Evolutionary conservation across 2,113 vertebrate genomes (phyloP), one percentile per base, ranked within the genome.

Genomic region (Nibea albiflora): DNA sequence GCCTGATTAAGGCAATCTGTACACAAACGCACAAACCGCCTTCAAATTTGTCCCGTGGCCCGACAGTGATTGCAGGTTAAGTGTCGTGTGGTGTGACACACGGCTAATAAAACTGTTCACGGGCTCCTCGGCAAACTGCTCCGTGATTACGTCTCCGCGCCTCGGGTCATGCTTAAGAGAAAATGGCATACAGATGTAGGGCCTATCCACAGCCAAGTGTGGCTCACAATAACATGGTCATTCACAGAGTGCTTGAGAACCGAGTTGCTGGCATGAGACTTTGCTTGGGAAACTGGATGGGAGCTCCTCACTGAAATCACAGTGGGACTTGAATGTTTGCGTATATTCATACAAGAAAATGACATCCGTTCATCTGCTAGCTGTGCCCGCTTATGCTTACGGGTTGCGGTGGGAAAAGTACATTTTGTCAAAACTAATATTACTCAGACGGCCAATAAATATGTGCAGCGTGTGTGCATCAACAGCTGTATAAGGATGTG

Each of bases 41-140:
- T 62, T 63, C 19, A 54, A 70, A 60, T 47, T 7, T 76, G 83
- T 83, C 67, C 65, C 2, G 53, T 39, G 71, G 71, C 80, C 81
- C 26, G 7, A 44, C 54, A 11, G 44, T 61, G 81, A 82, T 44
- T 72, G 80, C 3, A 62, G 56, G 73, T 85, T 63, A 82, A 75
- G 65, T 53, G 73, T 52, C 65, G 50, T 47, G 57, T 35, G 26
- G 44, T 53, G 77, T 58, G 79, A 80, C 44, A n/a, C 0, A 28
- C 52, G 62, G 60, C 86, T 64, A 70, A 83, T 90, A 39, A 88
- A 91, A 83, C 5, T 22, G 85, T 91, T 89, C 83, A 85, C 35
- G 17, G 69, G 63, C 64, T 65, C 69, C 63, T 80, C 19, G 79
- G 89, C 78, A 81, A 81, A 64, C 44, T 28, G 68, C 85, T 78